Conservation (phyloP, 2,113 vertebrate species). For the Loxodonta africana region DNA sequence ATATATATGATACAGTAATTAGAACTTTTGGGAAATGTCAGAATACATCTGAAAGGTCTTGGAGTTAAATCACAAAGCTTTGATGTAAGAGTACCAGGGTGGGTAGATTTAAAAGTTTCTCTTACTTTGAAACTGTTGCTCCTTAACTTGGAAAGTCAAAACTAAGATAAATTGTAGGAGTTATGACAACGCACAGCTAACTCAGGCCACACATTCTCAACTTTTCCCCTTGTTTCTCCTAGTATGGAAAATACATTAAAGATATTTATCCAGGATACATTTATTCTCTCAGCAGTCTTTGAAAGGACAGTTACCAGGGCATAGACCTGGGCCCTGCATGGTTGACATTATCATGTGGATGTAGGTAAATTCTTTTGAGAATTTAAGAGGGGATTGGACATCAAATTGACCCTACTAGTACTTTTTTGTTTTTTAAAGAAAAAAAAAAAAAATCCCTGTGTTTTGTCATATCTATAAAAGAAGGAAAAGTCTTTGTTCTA, state of each 20-base stretch:
- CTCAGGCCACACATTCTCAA: neutral
- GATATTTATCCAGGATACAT: neutral
- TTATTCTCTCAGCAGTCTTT: neutral
- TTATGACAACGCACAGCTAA: neutral
- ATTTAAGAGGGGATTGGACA: neutral
- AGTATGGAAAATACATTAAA: neutral
- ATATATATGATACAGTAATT: constrained; percentile 20
- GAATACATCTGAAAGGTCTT: constrained; percentile 3
- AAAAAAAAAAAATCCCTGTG: neutral
- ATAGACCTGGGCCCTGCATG: neutral
- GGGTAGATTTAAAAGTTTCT: neutral
- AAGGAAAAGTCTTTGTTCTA: constrained; percentile 31
- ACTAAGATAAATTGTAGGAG: neutral
- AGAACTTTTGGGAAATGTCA: constrained; percentile 18
- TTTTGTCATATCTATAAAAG: constrained; percentile 5
- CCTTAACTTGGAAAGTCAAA: constrained; percentile 24
- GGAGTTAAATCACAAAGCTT: constrained; percentile 13
- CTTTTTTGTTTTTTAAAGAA: neutral
- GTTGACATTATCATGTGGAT: neutral
- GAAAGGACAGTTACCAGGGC: neutral
- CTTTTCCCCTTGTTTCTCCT: neutral
- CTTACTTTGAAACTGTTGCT: constrained; percentile 1
- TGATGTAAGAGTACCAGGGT: neutral
- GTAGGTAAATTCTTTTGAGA: neutral
- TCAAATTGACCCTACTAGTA: neutral